Evolutionary conservation across 2,888 invertebrate genomes (phyloP).

Genomic region (Sarcophaga variegata): DNA sequence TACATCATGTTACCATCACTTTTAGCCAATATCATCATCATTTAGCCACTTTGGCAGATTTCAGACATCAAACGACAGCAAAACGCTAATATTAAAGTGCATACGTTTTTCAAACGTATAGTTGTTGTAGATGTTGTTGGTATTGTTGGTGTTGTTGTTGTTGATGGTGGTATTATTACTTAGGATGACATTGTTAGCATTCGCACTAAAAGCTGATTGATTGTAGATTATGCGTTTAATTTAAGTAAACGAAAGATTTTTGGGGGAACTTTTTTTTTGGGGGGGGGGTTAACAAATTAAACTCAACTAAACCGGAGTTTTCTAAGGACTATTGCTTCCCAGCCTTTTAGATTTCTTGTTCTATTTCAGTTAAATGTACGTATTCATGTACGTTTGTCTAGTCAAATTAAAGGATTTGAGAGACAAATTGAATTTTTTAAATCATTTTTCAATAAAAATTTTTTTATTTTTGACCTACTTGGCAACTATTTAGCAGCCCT

Average conservation of each 20-base stretch:
- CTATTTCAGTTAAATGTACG: no score
- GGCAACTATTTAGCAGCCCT: conserved; percentile 14
- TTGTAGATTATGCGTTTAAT: not conserved
- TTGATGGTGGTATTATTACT: conserved; percentile 48
- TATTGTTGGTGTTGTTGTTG: conserved; percentile 1
- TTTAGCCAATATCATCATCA: conserved; percentile 69
- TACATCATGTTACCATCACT: conserved; percentile 68
- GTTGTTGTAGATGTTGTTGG: conserved; percentile 18
- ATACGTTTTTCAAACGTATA: conserved; percentile 37
- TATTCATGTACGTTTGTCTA: not conserved
- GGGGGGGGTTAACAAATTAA: no score
- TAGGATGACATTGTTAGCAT: conserved; percentile 7
- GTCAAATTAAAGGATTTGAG: not conserved
- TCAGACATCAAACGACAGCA: conserved; percentile 16
- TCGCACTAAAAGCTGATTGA: not conserved
- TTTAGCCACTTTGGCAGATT: conserved; percentile 62
- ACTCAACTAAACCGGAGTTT: no score
- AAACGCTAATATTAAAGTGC: not conserved
- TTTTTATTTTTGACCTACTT: conserved; percentile 28
- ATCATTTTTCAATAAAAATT: not conserved
- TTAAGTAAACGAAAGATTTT: no score
- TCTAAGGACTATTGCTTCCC: no score
- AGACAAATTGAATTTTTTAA: not conserved
- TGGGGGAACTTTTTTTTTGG: no score
- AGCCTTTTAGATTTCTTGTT: no score